Base-by-base conservation (phyloP, 2,113 vertebrate genomes). In the Sinocyclocheilus rhinocerous region DNA sequence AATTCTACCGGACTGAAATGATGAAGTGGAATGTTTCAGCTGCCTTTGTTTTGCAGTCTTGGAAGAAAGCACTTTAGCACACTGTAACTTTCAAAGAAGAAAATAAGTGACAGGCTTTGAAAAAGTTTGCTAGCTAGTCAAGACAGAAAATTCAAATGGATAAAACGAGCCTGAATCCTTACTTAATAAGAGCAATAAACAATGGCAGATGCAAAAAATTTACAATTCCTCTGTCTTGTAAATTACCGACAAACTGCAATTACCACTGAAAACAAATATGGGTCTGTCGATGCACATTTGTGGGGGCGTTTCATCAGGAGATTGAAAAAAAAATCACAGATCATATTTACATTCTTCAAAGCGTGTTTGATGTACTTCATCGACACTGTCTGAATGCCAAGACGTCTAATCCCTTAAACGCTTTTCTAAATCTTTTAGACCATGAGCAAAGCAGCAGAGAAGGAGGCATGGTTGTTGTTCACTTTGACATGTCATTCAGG, bases 401-500 rank as follows among this genome's bases (percentile, higher is more conserved):
- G 26, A 65, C 29, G 0, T 86, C 29, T 55, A 52, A 75, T 81
- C 52, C 69, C 22, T 82, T 73, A 11, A 81, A 76, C 5, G 9
- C 57, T 33, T 79, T 63, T 65, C n/a, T 20, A 42, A 83, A 33
- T 33, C 84, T 86, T 83, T 84, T 57, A 80, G 48, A 63, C 42
- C 42, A 45, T 29, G 73, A 85, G 65, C 65, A 52, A 39, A 65
- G 52, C 73, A 29, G 59, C 22, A 42, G 29, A 72, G 39, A 81
- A 50, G 29, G 45, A 33, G 18, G 70, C 81, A 77, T 26, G 39
- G 70, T 57, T 86, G 69, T 67, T 85, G 78, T 55, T 73, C 55
- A 52, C 45, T 78, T 45, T 89, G 88, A 87, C 85, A 87, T 87
- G 88, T 85, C 85, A 87, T 89, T 83, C 75, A 81, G 57, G 42